Evolutionary conservation across 37 sponge, comb jelly and placozoan genomes (phyloP).

Genomic region (Axinella damicornis): DNA sequence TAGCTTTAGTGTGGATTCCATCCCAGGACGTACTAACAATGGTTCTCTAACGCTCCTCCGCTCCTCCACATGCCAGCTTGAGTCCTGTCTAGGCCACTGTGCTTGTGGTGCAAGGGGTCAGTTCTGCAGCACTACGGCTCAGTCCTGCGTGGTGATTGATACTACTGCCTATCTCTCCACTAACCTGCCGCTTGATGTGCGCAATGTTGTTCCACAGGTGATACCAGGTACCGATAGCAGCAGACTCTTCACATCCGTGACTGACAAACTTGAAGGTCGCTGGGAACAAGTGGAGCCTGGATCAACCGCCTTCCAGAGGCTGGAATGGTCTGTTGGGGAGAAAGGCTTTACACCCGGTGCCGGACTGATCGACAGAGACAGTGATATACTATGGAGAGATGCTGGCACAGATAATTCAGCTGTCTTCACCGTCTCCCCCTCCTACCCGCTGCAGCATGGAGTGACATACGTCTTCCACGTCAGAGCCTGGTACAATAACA

Average conservation of each 20-base stretch:
- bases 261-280: conserved; percentile 44
- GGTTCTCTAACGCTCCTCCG: conserved; percentile 55
- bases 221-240: neutral
- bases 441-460: conserved; percentile 56
- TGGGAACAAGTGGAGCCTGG: conserved; percentile 19
- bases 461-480: conserved; percentile 68
- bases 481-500: conserved; percentile 73
- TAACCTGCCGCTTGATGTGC: conserved; percentile 7
- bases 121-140: conserved; percentile 29
- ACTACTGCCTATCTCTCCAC: neutral
- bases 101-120: conserved; percentile 72
- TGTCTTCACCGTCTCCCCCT: conserved; percentile 30
- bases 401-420: conserved; percentile 4
- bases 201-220: conserved; percentile 28
- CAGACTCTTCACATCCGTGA: conserved; percentile 31
- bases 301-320: conserved; percentile 26
- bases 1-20: conserved; percentile 56
- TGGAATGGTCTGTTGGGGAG: conserved; percentile 69
- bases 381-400: conserved; percentile 47
- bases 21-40: neutral
- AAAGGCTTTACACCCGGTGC: conserved; percentile 27
- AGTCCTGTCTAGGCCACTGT: conserved; percentile 82
- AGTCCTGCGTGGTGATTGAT: conserved; percentile 1
- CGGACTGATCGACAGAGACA: conserved; percentile 46
- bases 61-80: conserved; percentile 48